A percentile compares a stretch with the other conserved stretches of the same genome.
Conservation (phyloP, 2,888 invertebrate genomes). For the Meganola albula region DNA sequence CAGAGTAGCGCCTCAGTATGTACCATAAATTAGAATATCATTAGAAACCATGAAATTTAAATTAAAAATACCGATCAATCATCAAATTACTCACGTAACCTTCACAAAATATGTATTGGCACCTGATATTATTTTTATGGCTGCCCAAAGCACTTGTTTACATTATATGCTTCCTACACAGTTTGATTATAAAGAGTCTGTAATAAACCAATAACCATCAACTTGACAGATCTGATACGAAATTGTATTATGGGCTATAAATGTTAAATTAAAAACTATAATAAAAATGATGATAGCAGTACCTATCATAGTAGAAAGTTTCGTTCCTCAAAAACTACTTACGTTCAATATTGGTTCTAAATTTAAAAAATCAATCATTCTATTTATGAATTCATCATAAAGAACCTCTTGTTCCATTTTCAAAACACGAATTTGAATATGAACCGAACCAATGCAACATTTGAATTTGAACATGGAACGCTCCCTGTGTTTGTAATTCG, state of each 20-base stretch:
- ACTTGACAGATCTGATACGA: constrained; percentile 19
- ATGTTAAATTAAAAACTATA: constrained; percentile 20
- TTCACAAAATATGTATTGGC: constrained; percentile 26
- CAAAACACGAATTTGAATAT: constrained; percentile 67
- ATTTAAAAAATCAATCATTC: constrained; percentile 33
- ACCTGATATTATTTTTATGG: constrained; percentile 27
- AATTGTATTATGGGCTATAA: no score
- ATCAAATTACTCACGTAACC: constrained; percentile 28
- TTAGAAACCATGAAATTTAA: no score
- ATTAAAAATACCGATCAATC: constrained; percentile 29
- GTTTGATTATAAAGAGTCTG: constrained; percentile 11
- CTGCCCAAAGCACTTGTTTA: constrained; percentile 30
- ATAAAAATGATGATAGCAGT: constrained; percentile 13
- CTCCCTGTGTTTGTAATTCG: constrained; percentile 64
- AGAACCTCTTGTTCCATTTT: constrained; percentile 48
- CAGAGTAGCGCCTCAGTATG: no score
- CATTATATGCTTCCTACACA: constrained; percentile 28
- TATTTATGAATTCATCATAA: constrained; percentile 31
- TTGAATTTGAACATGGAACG: constrained; percentile 48
- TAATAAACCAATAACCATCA: constrained; percentile 25
- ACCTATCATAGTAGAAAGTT: neutral
- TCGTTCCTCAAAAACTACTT: constrained; percentile 1
- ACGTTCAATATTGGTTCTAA: constrained; percentile 19
- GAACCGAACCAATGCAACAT: constrained; percentile 46
- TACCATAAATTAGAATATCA: no score